A percentile compares a stretch with the other conserved stretches of the same genome.
Evolutionary conservation across 2,797 vertebrate genomes (phyloP).

Genomic region (Antrozous pallidus): DNA sequence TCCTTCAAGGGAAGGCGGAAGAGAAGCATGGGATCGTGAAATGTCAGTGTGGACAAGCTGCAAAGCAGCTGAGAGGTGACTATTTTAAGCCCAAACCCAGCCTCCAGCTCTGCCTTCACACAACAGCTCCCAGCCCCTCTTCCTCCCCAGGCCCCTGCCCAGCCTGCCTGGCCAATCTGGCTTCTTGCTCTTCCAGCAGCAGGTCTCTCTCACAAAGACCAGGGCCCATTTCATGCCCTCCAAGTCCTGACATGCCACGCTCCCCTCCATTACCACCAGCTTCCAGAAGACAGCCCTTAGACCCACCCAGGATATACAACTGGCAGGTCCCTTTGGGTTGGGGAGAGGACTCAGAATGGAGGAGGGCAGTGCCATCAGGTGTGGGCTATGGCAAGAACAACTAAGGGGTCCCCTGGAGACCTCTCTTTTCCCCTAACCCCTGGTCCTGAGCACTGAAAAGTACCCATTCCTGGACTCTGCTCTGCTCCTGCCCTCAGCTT

Average conservation of each 20-base stretch:
- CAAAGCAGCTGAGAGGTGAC: neutral
- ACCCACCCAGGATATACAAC: neutral
- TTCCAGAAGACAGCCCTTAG: neutral
- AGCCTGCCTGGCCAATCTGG: neutral
- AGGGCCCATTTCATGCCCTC: neutral
- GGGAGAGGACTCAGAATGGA: neutral
- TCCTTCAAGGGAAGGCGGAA: neutral
- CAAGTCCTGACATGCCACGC: neutral
- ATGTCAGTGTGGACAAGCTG: neutral
- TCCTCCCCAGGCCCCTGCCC: neutral
- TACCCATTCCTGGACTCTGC: neutral
- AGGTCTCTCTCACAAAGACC: neutral
- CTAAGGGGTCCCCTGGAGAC: neutral
- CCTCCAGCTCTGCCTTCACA: neutral
- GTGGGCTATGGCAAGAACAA: neutral
- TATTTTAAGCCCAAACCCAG: neutral
- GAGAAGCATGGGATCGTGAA: neutral
- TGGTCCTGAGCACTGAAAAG: neutral
- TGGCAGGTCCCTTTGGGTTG: neutral
- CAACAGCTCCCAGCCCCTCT: neutral
- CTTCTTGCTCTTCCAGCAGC: neutral
- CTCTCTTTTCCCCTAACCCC: too few species aligned
- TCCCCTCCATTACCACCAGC: neutral
- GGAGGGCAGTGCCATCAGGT: neutral
- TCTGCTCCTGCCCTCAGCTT: neutral